A percentile compares a stretch with the other conserved stretches of the same genome.
Conservation (phyloP, 2,888 invertebrate genomes). For the Chloroclysta siterata region DNA sequence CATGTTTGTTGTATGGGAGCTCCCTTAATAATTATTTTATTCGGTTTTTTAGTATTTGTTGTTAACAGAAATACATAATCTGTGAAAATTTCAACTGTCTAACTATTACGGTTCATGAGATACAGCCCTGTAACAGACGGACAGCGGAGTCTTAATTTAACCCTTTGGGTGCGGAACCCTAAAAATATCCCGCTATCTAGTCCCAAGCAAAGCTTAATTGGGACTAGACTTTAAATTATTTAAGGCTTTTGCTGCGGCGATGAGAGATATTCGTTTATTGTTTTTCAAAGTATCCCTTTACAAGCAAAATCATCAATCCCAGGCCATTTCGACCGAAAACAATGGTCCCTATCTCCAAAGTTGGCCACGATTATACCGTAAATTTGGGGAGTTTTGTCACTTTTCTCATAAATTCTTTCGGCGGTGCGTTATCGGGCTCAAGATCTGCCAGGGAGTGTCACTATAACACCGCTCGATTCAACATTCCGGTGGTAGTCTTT, state of each 20-base stretch:
- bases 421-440: constrained; percentile 34
- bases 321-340: constrained; percentile 24
- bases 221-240: neutral
- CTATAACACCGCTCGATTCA: constrained; percentile 22
- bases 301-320: constrained; percentile 22
- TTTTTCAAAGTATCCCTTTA: neutral
- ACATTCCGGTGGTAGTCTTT: neutral
- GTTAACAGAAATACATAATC: no score
- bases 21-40: no score
- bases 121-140: no score
- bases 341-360: constrained; percentile 32
- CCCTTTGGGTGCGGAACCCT: no score
- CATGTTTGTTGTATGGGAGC: no score
- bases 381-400: constrained; percentile 38
- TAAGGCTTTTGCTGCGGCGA: neutral
- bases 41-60: no score
- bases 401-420: constrained; percentile 42
- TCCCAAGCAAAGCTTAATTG: no score
- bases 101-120: no score
- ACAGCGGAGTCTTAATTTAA: no score
- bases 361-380: constrained; percentile 31
- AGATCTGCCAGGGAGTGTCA: constrained; percentile 36
- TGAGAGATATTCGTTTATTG: neutral
- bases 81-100: no score
- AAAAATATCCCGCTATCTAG: no score